Conservation (phyloP, 92 coral and sea anemone genomes). For the Blastomussa wellsi region DNA sequence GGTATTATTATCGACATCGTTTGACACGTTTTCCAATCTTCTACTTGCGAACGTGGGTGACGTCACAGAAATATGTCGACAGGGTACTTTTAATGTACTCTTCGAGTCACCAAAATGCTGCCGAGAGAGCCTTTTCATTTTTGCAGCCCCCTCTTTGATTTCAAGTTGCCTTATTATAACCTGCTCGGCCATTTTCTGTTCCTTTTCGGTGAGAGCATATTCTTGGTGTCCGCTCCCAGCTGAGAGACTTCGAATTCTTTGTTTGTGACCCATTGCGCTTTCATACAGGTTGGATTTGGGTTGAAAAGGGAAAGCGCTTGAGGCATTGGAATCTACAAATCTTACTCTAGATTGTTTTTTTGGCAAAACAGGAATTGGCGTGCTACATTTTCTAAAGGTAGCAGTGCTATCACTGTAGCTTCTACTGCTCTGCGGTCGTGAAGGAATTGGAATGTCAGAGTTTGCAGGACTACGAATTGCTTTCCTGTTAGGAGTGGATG, state of each 20-base stretch:
- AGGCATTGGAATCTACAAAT: background rate
- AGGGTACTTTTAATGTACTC: background rate
- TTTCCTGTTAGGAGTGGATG: background rate
- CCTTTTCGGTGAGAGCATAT: constrained; percentile 3
- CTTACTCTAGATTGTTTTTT: background rate
- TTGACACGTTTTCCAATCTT: background rate
- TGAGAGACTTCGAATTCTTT: background rate
- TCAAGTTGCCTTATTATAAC: constrained; percentile 46
- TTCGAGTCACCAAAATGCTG: constrained; percentile 56
- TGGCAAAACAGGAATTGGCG: constrained; percentile 1
- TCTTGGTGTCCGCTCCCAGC: background rate
- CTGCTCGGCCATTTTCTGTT: constrained; percentile 41
- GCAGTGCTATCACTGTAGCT: constrained; percentile 16
- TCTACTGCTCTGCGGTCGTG: constrained; percentile 23
- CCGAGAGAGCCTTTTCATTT: constrained; percentile 38
- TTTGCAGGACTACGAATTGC: background rate
- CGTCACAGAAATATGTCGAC: background rate
- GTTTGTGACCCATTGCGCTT: background rate
- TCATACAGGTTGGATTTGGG: background rate
- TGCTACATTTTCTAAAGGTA: constrained; percentile 2
- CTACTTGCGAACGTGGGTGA: background rate
- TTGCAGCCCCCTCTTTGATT: constrained; percentile 36
- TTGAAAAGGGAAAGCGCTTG: background rate
- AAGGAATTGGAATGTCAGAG: background rate
- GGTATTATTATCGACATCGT: background rate